phyloP scores from a whole-genome alignment of 2,797 vertebrate genomes.

The Crenuchus spilurus region DNA sequence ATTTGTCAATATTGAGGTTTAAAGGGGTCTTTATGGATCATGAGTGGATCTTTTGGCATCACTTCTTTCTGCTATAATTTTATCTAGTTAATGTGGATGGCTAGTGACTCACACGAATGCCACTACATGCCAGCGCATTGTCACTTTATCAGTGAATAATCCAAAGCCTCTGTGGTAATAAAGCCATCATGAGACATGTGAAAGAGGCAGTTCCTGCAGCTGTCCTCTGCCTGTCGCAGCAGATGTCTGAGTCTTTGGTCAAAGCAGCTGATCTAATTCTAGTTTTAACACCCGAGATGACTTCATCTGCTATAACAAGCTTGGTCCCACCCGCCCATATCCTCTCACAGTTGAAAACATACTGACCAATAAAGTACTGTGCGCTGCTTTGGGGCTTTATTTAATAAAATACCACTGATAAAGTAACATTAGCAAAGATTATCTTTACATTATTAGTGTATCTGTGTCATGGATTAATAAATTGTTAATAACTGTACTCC shows the following conservation, averaged over 20 bases:
- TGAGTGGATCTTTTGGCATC: no score
- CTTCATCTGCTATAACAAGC: conserved; percentile 51
- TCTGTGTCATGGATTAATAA: not conserved
- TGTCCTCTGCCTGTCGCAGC: conserved; percentile 48
- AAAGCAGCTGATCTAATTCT: conserved; percentile 55
- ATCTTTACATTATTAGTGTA: not conserved
- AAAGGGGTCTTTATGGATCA: no score
- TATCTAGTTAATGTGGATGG: not conserved
- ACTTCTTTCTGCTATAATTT: not conserved
- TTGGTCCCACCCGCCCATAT: conserved; percentile 31
- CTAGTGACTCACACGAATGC: not conserved
- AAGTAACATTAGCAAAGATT: not conserved
- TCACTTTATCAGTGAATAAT: conserved; percentile 23
- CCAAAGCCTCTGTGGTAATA: conserved; percentile 18
- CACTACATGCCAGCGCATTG: conserved; percentile 6
- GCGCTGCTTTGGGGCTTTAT: not conserved
- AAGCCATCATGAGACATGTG: conserved; percentile 43
- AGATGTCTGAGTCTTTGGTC: conserved; percentile 45
- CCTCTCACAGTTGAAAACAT: conserved; percentile 23
- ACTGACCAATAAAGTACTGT: conserved; percentile 1
- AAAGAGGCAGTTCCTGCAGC: conserved; percentile 45
- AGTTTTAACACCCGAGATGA: conserved; percentile 52
- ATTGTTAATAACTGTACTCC: not conserved
- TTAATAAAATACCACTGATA: conserved; percentile 5
- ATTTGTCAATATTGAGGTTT: no score